phyloP scores from a whole-genome alignment of 2,888 invertebrate species.

The Meandrusa payeni region DNA sequence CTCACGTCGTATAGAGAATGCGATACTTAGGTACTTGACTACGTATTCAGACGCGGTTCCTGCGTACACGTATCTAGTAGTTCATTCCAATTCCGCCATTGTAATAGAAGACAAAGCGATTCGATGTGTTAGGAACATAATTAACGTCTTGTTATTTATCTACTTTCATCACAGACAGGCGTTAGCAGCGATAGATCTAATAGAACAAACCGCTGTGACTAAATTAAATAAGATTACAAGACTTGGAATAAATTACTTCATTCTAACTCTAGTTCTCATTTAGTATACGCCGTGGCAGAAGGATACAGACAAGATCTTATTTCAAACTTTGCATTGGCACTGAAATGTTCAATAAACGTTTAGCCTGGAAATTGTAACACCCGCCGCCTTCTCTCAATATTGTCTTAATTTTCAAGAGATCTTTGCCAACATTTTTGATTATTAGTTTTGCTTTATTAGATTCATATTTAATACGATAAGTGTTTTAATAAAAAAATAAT shows the following conservation, averaged over 20 bases:
- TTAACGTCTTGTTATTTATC: conserved; percentile 2
- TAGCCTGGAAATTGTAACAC: conserved; percentile 19
- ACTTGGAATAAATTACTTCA: conserved; percentile 7
- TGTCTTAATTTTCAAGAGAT: conserved; percentile 22
- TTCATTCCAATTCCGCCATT: conserved; percentile 47
- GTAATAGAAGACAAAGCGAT: conserved; percentile 51
- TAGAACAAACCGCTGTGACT: no score
- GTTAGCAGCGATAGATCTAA: background rate
- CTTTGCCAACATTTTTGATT: conserved; percentile 14
- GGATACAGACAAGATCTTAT: conserved; percentile 19
- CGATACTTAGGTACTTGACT: conserved; percentile 30
- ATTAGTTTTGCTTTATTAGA: conserved; percentile 6
- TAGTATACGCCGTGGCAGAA: conserved; percentile 5
- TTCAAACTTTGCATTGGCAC: conserved; percentile 21
- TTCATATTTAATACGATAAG: no score
- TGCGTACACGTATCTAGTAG: conserved; percentile 39
- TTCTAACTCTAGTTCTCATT: conserved; percentile 18
- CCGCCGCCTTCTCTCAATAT: conserved; percentile 18
- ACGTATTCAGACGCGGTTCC: conserved; percentile 41
- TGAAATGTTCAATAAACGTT: conserved; percentile 23
- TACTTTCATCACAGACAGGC: conserved; percentile 4
- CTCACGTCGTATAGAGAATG: conserved; percentile 26
- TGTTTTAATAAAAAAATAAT: background rate
- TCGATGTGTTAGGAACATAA: conserved; percentile 30
- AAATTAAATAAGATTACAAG: conserved; percentile 3